Evolutionary conservation across 1,140 invertebrate species (phyloP), one percentile per base, ranked within the genome.

Genomic region (Octopus sinensis): DNA sequence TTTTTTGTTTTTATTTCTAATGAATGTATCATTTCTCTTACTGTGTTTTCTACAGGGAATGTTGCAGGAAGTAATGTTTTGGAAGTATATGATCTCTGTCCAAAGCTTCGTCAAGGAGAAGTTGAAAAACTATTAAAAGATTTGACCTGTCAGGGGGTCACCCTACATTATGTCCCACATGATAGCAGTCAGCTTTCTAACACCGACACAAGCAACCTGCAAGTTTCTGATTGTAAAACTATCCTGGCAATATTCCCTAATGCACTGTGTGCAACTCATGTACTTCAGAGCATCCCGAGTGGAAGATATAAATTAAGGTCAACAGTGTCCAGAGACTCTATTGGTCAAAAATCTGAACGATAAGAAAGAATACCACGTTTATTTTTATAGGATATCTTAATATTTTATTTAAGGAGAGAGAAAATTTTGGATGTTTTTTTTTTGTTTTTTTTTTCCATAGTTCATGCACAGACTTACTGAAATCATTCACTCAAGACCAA

Each of bases 351-450:
- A 10, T 77, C 76, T 5, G 76, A 77, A 77, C 17, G 76, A 43
- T 77, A 77, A 51, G 52, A 43, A 77, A 77, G 7, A 30, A 43
- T 43, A 17, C 56, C 5, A 73, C 6, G 5, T 5, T 52, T 77
- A 77, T 77, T 77, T 77, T 77, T 77, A 77, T 77, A 77, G 76
- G 76, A 77, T 51, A 77, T 77, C 52, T 77, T 77, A 77, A 77
- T 77, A 77, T 77, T 77, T 77, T 77, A 77, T 77, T 77, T 77
- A 43, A 77, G 43, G 76, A 77, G 52, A 77, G 76, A 77, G 76
- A 77, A 77, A 43, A 77, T 77, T 51, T 17, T 77, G 76, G 7
- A 6, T 77, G 76, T 73, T 73, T 73, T 73, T 43, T 43, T 43
- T 43, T 43, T 77, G 5, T 77, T 77, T 43, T 43, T 43, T 43